These are phyloP conservation scores for Mastomys natalensis DNA, from an alignment of 2,113 vertebrate genomes.

Conservation along the genomic window DNA sequence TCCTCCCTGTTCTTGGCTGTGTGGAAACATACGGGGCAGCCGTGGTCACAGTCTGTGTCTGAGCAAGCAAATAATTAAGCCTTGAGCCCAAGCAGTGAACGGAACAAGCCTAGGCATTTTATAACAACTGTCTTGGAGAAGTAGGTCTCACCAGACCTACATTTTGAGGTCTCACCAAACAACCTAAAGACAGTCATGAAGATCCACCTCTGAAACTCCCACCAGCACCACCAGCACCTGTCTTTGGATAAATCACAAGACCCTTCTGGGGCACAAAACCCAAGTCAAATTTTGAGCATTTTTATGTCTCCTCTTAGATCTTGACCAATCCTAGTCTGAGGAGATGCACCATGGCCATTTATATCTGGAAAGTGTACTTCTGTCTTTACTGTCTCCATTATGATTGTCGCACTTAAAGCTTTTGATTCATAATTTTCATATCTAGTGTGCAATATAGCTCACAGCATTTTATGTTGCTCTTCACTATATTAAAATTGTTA, in stretches of 20 bases:
- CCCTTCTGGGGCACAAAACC: neutral
- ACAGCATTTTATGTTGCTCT: neutral
- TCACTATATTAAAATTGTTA: neutral
- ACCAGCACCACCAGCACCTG: neutral
- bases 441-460: neutral
- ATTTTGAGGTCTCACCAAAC: neutral
- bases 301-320: neutral
- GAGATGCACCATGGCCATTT: no score
- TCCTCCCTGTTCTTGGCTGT: neutral
- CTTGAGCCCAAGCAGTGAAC: neutral
- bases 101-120: neutral
- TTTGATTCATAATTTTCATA: neutral
- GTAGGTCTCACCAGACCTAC: neutral
- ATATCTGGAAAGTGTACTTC: neutral
- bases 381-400: neutral
- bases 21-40: fast-evolving
- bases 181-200: neutral
- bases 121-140: fast-evolving
- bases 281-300: neutral
- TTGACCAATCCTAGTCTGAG: neutral
- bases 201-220: no score
- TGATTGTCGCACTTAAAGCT: neutral
- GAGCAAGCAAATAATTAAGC: neutral
- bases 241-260: neutral
- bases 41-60: no score